phyloP scores from a whole-genome alignment of 2,113 vertebrate genomes.

The Okapia johnstoni region DNA sequence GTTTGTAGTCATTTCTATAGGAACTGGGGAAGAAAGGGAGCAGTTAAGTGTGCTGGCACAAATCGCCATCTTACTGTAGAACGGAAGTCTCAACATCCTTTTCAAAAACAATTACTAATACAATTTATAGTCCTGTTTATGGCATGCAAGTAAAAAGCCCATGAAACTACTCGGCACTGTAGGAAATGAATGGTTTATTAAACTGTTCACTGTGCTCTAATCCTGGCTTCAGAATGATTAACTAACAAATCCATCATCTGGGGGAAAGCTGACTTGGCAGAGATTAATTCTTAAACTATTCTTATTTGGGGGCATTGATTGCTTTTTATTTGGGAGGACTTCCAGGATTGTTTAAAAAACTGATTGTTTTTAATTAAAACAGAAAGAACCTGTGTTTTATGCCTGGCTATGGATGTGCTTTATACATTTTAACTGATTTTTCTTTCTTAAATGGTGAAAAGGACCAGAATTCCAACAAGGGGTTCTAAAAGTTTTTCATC shows the following conservation, averaged over 20 bases:
- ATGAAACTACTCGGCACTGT: conserved; percentile 37
- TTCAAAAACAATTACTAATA: conserved; percentile 68
- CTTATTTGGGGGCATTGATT: conserved; percentile 62
- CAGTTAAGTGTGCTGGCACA: not conserved
- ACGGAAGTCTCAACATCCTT: conserved; percentile 59
- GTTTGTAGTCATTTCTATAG: conserved; percentile 1
- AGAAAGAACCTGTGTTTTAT: not conserved
- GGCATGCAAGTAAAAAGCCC: conserved; percentile 46
- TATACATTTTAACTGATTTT: conserved; percentile 19
- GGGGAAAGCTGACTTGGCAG: conserved; percentile 64
- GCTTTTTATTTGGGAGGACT: conserved; percentile 49
- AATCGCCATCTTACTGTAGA: not conserved
- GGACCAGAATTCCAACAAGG: not conserved
- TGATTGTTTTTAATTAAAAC: conserved; percentile 4
- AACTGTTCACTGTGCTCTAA: conserved; percentile 63
- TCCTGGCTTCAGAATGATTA: conserved; percentile 74
- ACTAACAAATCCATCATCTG: conserved; percentile 70
- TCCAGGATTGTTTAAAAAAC: conserved; percentile 35
- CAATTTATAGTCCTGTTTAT: conserved; percentile 72
- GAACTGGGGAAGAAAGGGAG: not conserved
- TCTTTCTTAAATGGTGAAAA: not conserved
- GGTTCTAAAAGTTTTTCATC: not conserved
- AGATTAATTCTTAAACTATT: conserved; percentile 72
- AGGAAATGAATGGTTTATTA: conserved; percentile 72
- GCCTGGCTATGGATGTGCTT: not conserved